A percentile compares a stretch with the other conserved stretches of the same genome.
These are phyloP conservation scores for Macrotis lagotis DNA, from an alignment of 2,113 vertebrate genomes.

Conservation along the genomic window DNA sequence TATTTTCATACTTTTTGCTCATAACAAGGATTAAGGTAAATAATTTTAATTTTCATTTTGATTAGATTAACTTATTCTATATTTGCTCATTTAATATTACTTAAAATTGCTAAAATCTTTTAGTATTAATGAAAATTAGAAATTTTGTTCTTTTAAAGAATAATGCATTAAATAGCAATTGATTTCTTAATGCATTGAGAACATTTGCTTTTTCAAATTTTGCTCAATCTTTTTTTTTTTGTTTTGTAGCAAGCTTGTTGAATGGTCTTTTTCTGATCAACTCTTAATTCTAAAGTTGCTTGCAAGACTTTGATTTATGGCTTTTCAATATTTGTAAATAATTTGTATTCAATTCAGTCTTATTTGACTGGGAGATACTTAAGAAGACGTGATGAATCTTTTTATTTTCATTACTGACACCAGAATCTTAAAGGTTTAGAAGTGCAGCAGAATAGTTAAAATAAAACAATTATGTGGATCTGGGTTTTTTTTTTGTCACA, in stretches of 20 bases:
- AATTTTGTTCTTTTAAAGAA: constrained; percentile 30
- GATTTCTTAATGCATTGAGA: constrained; percentile 10
- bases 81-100: constrained; percentile 39
- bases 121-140: constrained; percentile 17
- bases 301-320: constrained; percentile 10
- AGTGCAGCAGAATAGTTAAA: constrained; percentile 75
- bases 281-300: constrained; percentile 20
- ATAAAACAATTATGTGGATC: constrained; percentile 5
- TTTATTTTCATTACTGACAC: constrained; percentile 55
- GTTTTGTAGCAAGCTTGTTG: constrained; percentile 49
- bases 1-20: constrained; percentile 37
- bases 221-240: constrained; percentile 34
- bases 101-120: constrained; percentile 55
- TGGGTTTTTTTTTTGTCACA: not conserved
- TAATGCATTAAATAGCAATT: constrained; percentile 3
- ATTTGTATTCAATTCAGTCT: not conserved
- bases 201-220: constrained; percentile 27
- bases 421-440: constrained; percentile 65
- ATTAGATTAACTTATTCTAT: constrained; percentile 40
- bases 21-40: constrained; percentile 45
- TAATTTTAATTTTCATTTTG: constrained; percentile 14
- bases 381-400: constrained; percentile 66
- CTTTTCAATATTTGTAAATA: constrained; percentile 15
- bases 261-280: constrained; percentile 69
- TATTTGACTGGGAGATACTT: constrained; percentile 22